Percentiles rank a stretch among this genome's conserved stretches.
Evolutionary conservation across 2,113 vertebrate genomes (phyloP).

Genomic region (Tetraodon nigroviridis): DNA sequence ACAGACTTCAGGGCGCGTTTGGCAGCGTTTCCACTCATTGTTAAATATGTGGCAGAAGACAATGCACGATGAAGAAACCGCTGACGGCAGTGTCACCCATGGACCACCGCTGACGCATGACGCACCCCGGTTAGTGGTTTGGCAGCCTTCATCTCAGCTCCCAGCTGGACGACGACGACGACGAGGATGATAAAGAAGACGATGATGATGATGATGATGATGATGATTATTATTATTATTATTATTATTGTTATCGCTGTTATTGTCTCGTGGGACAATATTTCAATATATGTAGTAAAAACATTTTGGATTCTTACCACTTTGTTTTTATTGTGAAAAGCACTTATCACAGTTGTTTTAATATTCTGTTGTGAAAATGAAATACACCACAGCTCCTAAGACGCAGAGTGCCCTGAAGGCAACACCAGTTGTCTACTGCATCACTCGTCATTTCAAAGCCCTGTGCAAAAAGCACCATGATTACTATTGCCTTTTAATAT

Average conservation of each 20-base stretch:
- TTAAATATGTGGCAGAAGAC: slow-evolving; percentile 36
- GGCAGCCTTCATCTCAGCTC: slow-evolving; percentile 13
- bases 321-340: not conserved
- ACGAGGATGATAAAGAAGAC: too few species aligned
- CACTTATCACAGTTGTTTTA: slow-evolving; percentile 2
- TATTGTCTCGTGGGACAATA: not conserved
- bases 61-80: slow-evolving; percentile 36
- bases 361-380: slow-evolving; percentile 9
- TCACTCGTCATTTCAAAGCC: slow-evolving; percentile 39
- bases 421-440: slow-evolving; percentile 56
- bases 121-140: slow-evolving; percentile 21
- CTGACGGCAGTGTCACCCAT: slow-evolving; percentile 34
- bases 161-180: too few species aligned
- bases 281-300: too few species aligned
- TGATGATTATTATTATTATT: too few species aligned
- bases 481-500: slow-evolving; percentile 62
- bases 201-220: too few species aligned
- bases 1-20: slow-evolving; percentile 3
- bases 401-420: slow-evolving; percentile 30
- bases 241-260: not conserved
- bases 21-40: slow-evolving; percentile 22
- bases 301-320: not conserved
- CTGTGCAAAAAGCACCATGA: slow-evolving; percentile 51
- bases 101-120: slow-evolving; percentile 52
- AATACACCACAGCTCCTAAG: slow-evolving; percentile 13